Base-by-base conservation (phyloP, 2,888 invertebrate genomes). In the Thysanoteuthis rhombus region DNA sequence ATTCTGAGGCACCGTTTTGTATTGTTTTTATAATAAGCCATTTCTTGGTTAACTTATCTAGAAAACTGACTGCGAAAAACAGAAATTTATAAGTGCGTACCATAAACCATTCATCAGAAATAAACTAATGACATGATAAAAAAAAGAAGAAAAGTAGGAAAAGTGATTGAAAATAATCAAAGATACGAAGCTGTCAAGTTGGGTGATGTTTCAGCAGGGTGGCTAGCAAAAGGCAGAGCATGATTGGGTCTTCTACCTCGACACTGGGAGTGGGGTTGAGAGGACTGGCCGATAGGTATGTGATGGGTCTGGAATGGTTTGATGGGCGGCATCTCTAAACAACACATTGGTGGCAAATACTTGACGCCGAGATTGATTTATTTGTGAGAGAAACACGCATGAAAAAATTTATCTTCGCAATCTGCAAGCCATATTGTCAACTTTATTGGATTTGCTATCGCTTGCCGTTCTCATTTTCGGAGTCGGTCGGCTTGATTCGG, bases 301-400 rank as follows among this genome's bases (percentile, higher is more conserved):
- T 36, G 52, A 52, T 25, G 52, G 52, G 52, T 52, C 6, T 36
- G n/a, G n/a, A 75, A 75, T 75, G 75, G 75, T 36, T 36, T 75
- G 75, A n/a, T 75, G 75, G 19, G 16, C 75, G n/a, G 16, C 75
- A 75, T 75, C 75, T 75, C 75, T 75, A 75, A 75, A 75, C 75
- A 75, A 75, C 75, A 75, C 75, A 75, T 16, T 75, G 75, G n/a
- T 36, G n/a, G 75, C 75, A 75, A 75, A 75, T 36, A 75, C 75
- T 75, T 75, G 75, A 75, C 75, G 75, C 75, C 75, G 75, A 75
- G 75, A 75, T 75, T 75, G 75, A 75, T 75, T 75, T 75, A 75
- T 75, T 75, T 75, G 75, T 75, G n/a, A 75, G 75, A n/a, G 75
- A 75, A 75, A 75, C 75, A 75, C 75, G 75, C 75, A 75, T 75